Evolutionary conservation across 2,888 invertebrate genomes (phyloP).

Genomic region (Lycaena phlaeas): DNA sequence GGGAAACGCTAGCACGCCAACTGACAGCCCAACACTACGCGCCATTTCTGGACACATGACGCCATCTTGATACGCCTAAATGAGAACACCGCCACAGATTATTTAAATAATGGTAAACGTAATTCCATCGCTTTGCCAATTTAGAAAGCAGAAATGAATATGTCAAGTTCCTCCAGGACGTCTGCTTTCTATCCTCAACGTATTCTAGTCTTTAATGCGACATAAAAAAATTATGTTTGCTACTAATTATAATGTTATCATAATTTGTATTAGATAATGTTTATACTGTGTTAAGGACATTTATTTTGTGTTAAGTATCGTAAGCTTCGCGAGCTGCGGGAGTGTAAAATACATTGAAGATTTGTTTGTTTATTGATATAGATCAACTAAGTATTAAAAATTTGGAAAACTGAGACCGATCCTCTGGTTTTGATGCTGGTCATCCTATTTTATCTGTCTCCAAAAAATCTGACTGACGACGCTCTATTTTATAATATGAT

Average conservation of each 20-base stretch:
- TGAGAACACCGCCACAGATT: conserved; percentile 31
- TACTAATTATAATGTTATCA: conserved; percentile 61
- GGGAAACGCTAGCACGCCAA: conserved; percentile 71
- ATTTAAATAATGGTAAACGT: conserved; percentile 30
- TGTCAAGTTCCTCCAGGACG: conserved; percentile 51
- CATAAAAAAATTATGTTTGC: conserved; percentile 58
- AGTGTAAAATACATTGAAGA: conserved; percentile 57
- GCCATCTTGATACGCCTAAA: conserved; percentile 39
- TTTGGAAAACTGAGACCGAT: conserved; percentile 32
- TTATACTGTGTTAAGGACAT: conserved; percentile 48
- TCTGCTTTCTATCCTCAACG: conserved; percentile 71
- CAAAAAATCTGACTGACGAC: conserved; percentile 39
- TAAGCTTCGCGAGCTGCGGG: conserved; percentile 54
- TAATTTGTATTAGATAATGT: conserved; percentile 45
- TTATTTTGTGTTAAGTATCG: conserved; percentile 57
- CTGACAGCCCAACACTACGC: conserved; percentile 32
- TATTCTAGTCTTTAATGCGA: conserved; percentile 69
- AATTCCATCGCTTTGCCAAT: conserved; percentile 45
- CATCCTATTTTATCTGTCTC: conserved; percentile 41
- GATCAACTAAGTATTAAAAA: conserved; percentile 50
- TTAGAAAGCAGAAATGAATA: conserved; percentile 40
- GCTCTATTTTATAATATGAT: conserved; percentile 31
- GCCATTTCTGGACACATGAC: conserved; percentile 36
- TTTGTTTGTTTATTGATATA: conserved; percentile 32
- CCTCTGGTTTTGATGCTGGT: conserved; percentile 47